Evolutionary conservation across 2,113 vertebrate species (phyloP), one percentile per base, ranked within the genome.

Genomic region (Crotalus viridis): DNA sequence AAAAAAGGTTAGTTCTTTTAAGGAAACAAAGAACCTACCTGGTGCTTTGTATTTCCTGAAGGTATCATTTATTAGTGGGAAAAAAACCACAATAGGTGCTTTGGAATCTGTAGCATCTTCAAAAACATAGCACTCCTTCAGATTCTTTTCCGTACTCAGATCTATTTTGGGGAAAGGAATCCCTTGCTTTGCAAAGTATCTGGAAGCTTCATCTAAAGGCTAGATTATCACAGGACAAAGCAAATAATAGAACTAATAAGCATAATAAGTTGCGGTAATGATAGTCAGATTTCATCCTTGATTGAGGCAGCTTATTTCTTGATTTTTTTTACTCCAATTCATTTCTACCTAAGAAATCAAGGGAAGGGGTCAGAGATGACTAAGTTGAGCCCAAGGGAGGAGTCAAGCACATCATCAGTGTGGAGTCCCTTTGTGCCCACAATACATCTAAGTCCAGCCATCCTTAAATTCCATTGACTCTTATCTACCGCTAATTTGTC

Each of bases 111-210:
- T n/a, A 0, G 94, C 52, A 43, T 98, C 98, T 1, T 96, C 96
- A 51, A 98, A 98, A 87, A 98, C 4, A 24, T 98, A 90, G 86
- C 97, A 98, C 81, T 98, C 97, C 88, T 59, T 90, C 22, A 96
- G 93, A 87, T 96, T 94, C 4, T 5, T 4, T 0, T 74, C 93
- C n/a, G 96, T 95, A 91, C 94, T 97, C 93, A 96, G 87, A 12
- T 97, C 94, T 88, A 98, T 94, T 1, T 43, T 94, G 19, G 98
- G 98, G 93, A 98, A 98, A 3, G 97, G 97, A 69, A 98, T 97
- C 28, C 97, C 97, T 90, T 92, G 97, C 56, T 95, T 95, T 87
- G 88, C 93, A 89, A 97, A 98, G 93, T 98, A 98, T 33, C 95
- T 94, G 88, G 97, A 97, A 0, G 97, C 95, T 95, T 98, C 96